Evolutionary conservation across 2,888 invertebrate genomes (phyloP).

Genomic region (Octodonta nipae): DNA sequence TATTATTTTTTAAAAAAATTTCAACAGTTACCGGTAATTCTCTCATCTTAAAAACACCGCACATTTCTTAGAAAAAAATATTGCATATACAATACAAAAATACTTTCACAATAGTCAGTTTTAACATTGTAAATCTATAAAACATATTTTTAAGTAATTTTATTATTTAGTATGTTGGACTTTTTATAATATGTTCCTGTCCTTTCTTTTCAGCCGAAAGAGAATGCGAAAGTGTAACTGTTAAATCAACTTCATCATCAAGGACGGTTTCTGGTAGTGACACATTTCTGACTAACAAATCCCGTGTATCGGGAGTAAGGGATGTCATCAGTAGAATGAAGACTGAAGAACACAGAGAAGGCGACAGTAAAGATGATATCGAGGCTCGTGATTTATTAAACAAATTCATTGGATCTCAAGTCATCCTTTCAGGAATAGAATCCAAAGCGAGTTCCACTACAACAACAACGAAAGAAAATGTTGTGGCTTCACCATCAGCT

Average conservation of each 20-base stretch:
- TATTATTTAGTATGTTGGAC: too few species aligned
- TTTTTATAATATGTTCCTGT: too few species aligned
- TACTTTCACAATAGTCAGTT: too few species aligned
- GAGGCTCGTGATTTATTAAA: constrained; percentile 65
- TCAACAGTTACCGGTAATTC: too few species aligned
- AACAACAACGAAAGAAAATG: constrained; percentile 7
- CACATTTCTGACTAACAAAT: constrained; percentile 59
- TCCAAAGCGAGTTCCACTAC: constrained; percentile 23
- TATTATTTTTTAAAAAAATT: too few species aligned
- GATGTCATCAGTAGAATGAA: constrained; percentile 68
- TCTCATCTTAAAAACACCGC: too few species aligned
- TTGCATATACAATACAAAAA: too few species aligned
- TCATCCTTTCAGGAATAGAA: constrained; percentile 62
- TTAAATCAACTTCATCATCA: constrained; percentile 8
- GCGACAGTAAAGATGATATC: constrained; percentile 52
- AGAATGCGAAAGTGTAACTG: constrained; percentile 9
- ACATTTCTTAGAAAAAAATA: too few species aligned
- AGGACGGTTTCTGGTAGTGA: constrained; percentile 26
- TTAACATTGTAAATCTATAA: too few species aligned
- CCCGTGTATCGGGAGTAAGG: constrained; percentile 58
- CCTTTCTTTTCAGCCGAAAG: constrained; percentile 8
- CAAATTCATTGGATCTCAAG: constrained; percentile 71
- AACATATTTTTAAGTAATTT: too few species aligned
- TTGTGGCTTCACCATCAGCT: constrained; percentile 8
- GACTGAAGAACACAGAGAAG: constrained; percentile 43